These are phyloP conservation scores for Heliothis virescens DNA, from an alignment of 1,140 invertebrate genomes.

Conservation along the genomic window DNA sequence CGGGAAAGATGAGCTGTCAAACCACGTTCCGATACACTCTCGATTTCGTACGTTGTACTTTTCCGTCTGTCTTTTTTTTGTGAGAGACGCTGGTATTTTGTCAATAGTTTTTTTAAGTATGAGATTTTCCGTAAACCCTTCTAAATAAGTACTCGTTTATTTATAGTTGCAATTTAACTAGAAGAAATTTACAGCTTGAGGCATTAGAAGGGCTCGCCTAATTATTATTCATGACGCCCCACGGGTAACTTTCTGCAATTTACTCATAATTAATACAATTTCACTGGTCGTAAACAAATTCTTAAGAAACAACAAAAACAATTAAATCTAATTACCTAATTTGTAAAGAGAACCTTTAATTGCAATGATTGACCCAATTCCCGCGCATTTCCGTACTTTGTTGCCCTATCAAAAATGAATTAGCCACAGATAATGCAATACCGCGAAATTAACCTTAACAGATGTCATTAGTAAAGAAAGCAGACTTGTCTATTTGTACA, in stretches of 20 bases:
- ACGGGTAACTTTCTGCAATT: constrained; percentile 27
- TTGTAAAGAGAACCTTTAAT: constrained; percentile 1
- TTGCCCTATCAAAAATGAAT: constrained; percentile 55
- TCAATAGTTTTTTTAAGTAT: background rate
- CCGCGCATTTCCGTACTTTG: constrained; percentile 1
- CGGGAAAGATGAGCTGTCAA: constrained; percentile 61
- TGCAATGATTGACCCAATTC: constrained; percentile 36
- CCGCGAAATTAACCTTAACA: constrained; percentile 51
- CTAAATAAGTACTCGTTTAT: too few relatives aligned
- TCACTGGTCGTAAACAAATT: background rate
- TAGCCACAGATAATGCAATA: constrained; percentile 50
- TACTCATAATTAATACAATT: background rate
- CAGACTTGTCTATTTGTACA: constrained; percentile 54
- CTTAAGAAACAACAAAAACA: constrained; percentile 1
- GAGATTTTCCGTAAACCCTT: too few relatives aligned
- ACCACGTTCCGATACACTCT: constrained; percentile 57
- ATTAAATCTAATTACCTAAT: constrained; percentile 25
- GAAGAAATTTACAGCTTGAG: background rate
- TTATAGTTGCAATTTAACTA: background rate
- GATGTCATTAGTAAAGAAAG: constrained; percentile 67
- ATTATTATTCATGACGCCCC: constrained; percentile 11
- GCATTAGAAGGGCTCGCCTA: background rate
- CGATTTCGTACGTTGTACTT: constrained; percentile 51
- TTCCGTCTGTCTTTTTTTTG: constrained; percentile 6
- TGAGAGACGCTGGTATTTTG: background rate